Evolutionary conservation across 2,797 vertebrate species (phyloP), one percentile per base, ranked within the genome.

Genomic region (Loris lydekkerianus): DNA sequence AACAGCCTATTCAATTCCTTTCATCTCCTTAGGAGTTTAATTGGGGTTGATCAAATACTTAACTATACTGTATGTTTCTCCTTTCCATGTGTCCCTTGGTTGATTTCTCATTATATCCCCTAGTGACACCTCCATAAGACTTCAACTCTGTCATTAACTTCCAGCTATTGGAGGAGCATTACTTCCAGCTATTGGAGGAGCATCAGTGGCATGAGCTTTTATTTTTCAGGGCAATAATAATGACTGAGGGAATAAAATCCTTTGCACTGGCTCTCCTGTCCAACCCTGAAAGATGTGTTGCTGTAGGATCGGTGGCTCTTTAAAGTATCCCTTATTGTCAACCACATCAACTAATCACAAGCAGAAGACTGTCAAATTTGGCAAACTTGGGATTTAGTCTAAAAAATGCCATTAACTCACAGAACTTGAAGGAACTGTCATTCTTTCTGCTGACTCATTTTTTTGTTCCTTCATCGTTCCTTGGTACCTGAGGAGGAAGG

Each of bases 371-470:
- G 46, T 53, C 61, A 53, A 95, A 78, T 72, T 93, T 92, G 93
- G 65, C 72, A 61, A 83, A 92, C 81, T 95, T 87, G 40, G 56
- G 21, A 89, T 93, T 91, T 94, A 56, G 60, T 92, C 13, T 89
- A 37, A 88, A 82, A 95, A 95, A 78, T 76, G 49, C 58, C 76
- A 87, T 53, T 80, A 63, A 34, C 61, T 90, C 58, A 27, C 63
- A 69, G 76, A 85, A 84, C 60, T 97, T 78, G 76, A 81, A 60
- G 56, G 61, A 86, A 80, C 87, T 95, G 88, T 86, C 84, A 70
- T 93, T 86, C 73, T 88, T 95, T 96, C 72, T 72, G 86, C 58
- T 93, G 91, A 84, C 25, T 94, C 56, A 67, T 34, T 63, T 87
- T 34, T 34, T 89, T 73, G 82, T 70, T 94, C n/a, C 34, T 82